These are phyloP conservation scores for Drosophila putrida DNA, from an alignment of 2,888 invertebrate genomes.

Conservation along the genomic window DNA sequence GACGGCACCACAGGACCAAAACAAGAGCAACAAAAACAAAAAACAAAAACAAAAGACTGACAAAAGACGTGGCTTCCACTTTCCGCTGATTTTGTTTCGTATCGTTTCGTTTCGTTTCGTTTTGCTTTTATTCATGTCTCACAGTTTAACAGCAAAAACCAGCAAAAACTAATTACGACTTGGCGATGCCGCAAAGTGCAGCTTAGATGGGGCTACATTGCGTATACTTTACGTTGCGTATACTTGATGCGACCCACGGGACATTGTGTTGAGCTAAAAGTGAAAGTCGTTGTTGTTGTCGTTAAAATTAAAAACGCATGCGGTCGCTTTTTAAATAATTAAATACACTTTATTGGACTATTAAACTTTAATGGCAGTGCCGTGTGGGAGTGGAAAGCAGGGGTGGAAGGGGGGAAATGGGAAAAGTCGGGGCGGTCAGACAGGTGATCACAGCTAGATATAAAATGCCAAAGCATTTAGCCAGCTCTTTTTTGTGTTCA, in stretches of 20 bases:
- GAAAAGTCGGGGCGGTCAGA: not conserved
- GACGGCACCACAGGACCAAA: constrained; percentile 42
- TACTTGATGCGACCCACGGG: constrained; percentile 25
- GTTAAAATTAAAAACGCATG: constrained; percentile 61
- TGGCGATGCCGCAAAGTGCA: constrained; percentile 73
- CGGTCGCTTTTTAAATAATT: constrained; percentile 64
- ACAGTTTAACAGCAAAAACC: constrained; percentile 67
- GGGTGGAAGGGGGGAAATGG: not conserved
- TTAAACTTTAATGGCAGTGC: constrained; percentile 56
- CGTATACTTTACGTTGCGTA: constrained; percentile 33
- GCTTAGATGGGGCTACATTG: constrained; percentile 55
- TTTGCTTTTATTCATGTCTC: constrained; percentile 28
- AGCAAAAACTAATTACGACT: constrained; percentile 77
- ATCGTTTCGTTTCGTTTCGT: constrained; percentile 19
- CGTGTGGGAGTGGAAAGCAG: not conserved
- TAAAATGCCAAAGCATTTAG: constrained; percentile 60
- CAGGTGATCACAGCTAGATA: constrained; percentile 43
- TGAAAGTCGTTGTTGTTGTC: constrained; percentile 32
- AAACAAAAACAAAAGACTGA: constrained; percentile 51
- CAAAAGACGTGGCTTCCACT: constrained; percentile 64
- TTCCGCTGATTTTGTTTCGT: constrained; percentile 51
- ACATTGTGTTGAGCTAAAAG: constrained; percentile 13
- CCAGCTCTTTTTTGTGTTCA: constrained; percentile 35
- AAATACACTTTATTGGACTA: constrained; percentile 58
- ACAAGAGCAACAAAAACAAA: constrained; percentile 3